Percentiles rank a stretch among this genome's conserved stretches.
These are phyloP conservation scores for Spatulosminthurus flaviceps DNA, from an alignment of 2,888 invertebrate genomes.

Conservation along the genomic window DNA sequence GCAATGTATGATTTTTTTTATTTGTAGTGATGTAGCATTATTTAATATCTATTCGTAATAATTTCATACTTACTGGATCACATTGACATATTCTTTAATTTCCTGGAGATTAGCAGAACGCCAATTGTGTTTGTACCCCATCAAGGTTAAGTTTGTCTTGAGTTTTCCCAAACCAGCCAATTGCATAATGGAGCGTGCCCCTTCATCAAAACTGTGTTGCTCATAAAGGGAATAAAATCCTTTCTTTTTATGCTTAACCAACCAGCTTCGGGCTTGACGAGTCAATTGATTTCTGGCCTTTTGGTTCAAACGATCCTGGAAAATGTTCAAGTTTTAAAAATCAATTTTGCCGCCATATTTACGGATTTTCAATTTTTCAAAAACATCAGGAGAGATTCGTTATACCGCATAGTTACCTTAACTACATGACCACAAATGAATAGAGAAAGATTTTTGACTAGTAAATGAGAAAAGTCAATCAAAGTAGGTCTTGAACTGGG, in stretches of 20 bases:
- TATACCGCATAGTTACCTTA: neutral
- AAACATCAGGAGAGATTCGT: too few species aligned
- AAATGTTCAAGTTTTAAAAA: too few species aligned
- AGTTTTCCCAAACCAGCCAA: conserved; percentile 93
- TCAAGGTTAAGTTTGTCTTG: conserved; percentile 88
- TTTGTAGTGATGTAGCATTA: too few species aligned
- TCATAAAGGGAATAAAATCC: conserved; percentile 86
- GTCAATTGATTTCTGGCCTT: conserved; percentile 76
- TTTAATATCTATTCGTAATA: too few species aligned
- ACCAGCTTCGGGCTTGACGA: conserved; percentile 82
- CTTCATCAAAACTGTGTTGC: conserved; percentile 77
- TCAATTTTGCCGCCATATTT: too few species aligned
- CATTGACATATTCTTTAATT: conserved; percentile 89
- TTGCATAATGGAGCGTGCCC: conserved; percentile 84
- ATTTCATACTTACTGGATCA: conserved; percentile 79
- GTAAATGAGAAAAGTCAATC: conserved; percentile 70
- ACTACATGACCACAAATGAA: conserved; percentile 70
- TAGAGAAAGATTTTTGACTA: conserved; percentile 70
- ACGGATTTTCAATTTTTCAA: too few species aligned
- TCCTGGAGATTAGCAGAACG: conserved; percentile 78
- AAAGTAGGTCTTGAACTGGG: conserved; percentile 70
- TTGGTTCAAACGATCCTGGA: conserved; percentile 67
- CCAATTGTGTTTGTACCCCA: conserved; percentile 95
- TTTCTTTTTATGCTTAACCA: conserved; percentile 83
- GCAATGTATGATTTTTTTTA: too few species aligned